These are phyloP conservation scores for Sphenodon punctatus DNA, from an alignment of 2,797 vertebrate genomes.

Conservation along the genomic window DNA sequence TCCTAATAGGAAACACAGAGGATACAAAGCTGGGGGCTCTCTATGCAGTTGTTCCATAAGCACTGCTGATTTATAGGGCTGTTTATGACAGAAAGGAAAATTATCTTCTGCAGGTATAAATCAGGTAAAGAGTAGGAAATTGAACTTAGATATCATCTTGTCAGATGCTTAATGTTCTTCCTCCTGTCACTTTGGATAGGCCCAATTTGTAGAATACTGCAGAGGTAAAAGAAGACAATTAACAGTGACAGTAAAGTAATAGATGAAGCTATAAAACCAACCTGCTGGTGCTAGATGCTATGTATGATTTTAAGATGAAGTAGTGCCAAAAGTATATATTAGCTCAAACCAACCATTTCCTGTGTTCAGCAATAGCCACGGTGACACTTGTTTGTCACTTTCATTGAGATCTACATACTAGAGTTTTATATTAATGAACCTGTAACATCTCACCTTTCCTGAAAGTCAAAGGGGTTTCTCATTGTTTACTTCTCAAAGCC, in stretches of 20 bases:
- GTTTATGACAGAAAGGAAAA: conserved; percentile 99
- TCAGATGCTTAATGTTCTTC: conserved; percentile 99
- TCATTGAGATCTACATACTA: conserved; percentile 84
- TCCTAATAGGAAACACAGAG: conserved; percentile 99
- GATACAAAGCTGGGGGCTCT: conserved; percentile 93
- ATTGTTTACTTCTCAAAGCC: conserved; percentile 77
- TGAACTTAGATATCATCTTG: conserved; percentile 99
- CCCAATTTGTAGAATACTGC: conserved; percentile 99
- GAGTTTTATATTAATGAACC: conserved; percentile 84
- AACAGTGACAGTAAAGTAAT: conserved; percentile 99
- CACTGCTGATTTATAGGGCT: conserved; percentile 99
- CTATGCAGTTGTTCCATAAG: conserved; percentile 95
- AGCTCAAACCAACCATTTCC: conserved; percentile 87
- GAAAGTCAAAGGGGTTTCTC: conserved; percentile 79
- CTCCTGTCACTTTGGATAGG: conserved; percentile 99
- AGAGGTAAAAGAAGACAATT: conserved; percentile 99
- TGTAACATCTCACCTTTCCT: conserved; percentile 81
- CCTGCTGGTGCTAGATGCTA: conserved; percentile 96
- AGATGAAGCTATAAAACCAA: conserved; percentile 99
- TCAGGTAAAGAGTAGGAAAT: conserved; percentile 99
- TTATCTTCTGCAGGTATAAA: conserved; percentile 99
- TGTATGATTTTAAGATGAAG: conserved; percentile 99
- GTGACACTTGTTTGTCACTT: conserved; percentile 83
- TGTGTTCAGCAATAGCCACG: conserved; percentile 81
- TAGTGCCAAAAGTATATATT: conserved; percentile 90